Percentiles rank a stretch among this genome's conserved stretches.
Conservation (phyloP, 1,140 invertebrate genomes). For the Caenorhabditis brenneri region DNA sequence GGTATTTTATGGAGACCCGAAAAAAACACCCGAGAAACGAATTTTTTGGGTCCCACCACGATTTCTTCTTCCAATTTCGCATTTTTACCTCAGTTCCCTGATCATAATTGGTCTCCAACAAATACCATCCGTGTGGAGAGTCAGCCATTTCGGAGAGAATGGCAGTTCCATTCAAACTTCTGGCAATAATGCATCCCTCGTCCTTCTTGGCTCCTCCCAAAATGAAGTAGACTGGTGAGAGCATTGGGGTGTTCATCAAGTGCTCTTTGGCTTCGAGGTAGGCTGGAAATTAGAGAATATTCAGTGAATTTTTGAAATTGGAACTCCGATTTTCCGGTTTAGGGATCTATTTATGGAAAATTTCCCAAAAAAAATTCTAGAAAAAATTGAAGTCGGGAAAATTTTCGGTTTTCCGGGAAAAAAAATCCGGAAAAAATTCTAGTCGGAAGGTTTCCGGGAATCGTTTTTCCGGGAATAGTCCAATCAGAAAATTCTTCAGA, state of each 20-base stretch:
- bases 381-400: too few relatives aligned
- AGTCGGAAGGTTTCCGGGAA: too few relatives aligned
- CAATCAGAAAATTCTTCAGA: too few relatives aligned
- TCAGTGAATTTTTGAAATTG: background rate
- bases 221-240: constrained; percentile 67
- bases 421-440: too few relatives aligned
- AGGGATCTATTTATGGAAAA: too few relatives aligned
- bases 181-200: constrained; percentile 58
- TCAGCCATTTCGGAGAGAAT: constrained; percentile 54
- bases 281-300: constrained; percentile 48
- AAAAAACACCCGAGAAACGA: too few relatives aligned
- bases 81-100: constrained; percentile 59
- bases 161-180: constrained; percentile 60
- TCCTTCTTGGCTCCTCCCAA: constrained; percentile 60
- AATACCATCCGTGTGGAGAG: constrained; percentile 72
- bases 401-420: too few relatives aligned
- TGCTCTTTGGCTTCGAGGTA: constrained; percentile 60
- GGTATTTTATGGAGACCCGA: too few relatives aligned
- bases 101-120: constrained; percentile 77
- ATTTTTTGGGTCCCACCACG: too few relatives aligned
- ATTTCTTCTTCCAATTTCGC: background rate
- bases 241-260: constrained; percentile 59
- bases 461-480: too few relatives aligned
- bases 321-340: background rate
- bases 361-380: too few relatives aligned